These are phyloP conservation scores for Magallana nippona DNA, from an alignment of 2,888 invertebrate species.

Conservation along the genomic window DNA sequence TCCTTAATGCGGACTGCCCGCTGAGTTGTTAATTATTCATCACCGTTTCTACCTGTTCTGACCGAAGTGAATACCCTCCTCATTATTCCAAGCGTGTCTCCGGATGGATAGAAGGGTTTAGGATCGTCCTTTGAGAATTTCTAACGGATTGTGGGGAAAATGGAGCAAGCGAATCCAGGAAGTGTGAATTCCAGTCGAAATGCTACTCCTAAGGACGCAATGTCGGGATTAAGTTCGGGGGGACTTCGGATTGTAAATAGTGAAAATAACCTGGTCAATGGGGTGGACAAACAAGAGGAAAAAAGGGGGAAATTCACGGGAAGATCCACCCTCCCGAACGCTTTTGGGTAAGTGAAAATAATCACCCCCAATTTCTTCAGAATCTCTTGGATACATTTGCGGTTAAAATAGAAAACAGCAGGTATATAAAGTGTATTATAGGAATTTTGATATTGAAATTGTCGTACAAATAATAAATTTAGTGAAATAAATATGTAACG, in stretches of 20 bases:
- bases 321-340: constrained; percentile 57
- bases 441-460: too few species aligned
- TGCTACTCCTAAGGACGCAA: neutral
- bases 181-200: constrained; percentile 30
- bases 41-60: neutral
- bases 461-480: too few species aligned
- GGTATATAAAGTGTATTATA: too few species aligned
- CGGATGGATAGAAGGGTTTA: neutral
- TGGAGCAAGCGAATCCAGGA: neutral
- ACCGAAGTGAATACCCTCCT: neutral
- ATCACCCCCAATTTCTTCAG: too few species aligned
- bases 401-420: too few species aligned
- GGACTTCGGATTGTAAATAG: constrained; percentile 5
- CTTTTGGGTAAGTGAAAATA: constrained; percentile 56
- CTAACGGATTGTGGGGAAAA: neutral
- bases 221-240: constrained; percentile 8
- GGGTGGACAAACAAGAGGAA: constrained; percentile 42
- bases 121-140: neutral
- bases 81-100: neutral
- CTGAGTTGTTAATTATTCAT: constrained; percentile 18
- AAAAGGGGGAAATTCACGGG: constrained; percentile 58
- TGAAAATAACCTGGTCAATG: constrained; percentile 1
- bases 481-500: too few species aligned
- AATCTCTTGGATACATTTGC: too few species aligned
- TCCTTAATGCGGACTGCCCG: neutral